Evolutionary conservation across 2,797 vertebrate species (phyloP), one percentile per base, ranked within the genome.

Genomic region (Vultur gryphus): DNA sequence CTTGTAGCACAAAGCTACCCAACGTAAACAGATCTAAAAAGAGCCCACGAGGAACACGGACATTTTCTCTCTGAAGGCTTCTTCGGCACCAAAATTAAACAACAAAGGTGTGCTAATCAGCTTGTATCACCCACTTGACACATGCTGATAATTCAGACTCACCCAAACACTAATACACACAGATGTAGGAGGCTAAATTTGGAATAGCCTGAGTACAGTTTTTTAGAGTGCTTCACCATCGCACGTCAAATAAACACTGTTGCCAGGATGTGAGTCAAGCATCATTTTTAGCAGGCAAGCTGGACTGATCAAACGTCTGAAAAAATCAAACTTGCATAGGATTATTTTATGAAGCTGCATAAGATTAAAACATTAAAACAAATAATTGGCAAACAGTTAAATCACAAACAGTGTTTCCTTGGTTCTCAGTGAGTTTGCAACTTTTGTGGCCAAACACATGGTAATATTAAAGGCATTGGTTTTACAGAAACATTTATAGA

Each of bases 251-350:
- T 89, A 84, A 93, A 93, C 72, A 81, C 33, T 73, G 69, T 83
- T 95, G 83, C 94, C 95, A 97, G 85, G 83, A 94, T 89, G 39
- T 91, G 93, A 97, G 92, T 97, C 93, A 97, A 90, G 58, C 44
- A 67, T 69, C 67, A 46, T 77, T 96, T 96, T 93, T 84, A 96
- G 95, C 44, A 95, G 80, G 70, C 89, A 81, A 83, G 66, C 58
- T 69, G 85, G 59, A 52, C 87, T 58, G 46, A 84, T 96, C 87
- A 93, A 89, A 91, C 78, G 49, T 65, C 87, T 89, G 79, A 71
- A 94, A 94, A 96, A 94, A 65, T 76, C 57, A 54, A 59, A 54
- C 73, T 90, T 61, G 23, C n/a, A 35, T 20, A 17, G 57, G 89
- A 94, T 59, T 72, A 55, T 92, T 89, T 87, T 54, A 71, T 58